Base-by-base conservation (phyloP, 2,113 vertebrate species). In the Bettongia penicillata region DNA sequence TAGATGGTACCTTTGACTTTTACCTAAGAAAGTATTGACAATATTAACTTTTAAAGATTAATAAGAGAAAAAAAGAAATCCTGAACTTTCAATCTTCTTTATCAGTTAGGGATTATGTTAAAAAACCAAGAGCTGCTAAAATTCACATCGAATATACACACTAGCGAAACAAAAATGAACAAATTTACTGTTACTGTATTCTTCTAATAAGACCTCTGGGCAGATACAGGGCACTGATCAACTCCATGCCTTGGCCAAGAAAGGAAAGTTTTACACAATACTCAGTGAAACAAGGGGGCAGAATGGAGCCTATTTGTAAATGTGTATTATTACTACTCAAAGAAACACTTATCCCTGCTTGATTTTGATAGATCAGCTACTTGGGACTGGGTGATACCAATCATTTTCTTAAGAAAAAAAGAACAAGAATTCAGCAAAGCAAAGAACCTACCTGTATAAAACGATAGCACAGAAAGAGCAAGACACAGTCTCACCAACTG, bases 181-280 rank as follows among this genome's bases (percentile, higher is more conserved):
- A 98, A 97, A 97, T 98, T 98, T 98, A 97, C 14, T 68, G 97
- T 97, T 98, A 98, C 98, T 98, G 97, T 96, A 98, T 98, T 98
- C 98, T 98, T 98, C 98, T 98, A 43, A 84, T 43, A 23, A 84
- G n/a, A 84, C 19, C 68, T 84, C 68, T 98, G 98, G 98, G 96
- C 94, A 97, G 97, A 98, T 91, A 96, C 96, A 98, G 97, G 97
- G 96, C 96, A n/a, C 6, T 77, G 37, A 77, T 84, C 16, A 84
- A 50, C 84, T 23, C 19, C 55, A n/a, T 96, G 94, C 95, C 95
- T 94, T 97, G 97, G 96, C 91, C 47, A 96, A 97, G 92, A 95
- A 91, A 91, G 94, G 91, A 95, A 97, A 98, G 97, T 98, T 97
- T 84, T 95, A 77, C 94, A 91, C 94, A 95, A 94, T 92, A 57